Evolutionary conservation across 2,888 invertebrate species (phyloP).

Genomic region (Scelioninae gen. 1): DNA sequence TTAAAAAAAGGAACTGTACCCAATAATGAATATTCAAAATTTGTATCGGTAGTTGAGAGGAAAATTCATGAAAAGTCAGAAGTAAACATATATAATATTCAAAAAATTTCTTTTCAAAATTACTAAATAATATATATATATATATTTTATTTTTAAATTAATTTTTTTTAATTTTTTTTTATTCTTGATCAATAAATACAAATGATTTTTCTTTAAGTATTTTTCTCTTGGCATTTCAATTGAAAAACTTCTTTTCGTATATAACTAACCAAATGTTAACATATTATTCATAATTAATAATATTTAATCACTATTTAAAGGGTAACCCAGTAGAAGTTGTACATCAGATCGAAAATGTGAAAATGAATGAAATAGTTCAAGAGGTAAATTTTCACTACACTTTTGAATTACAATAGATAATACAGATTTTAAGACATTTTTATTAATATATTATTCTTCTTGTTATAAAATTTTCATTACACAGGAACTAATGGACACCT

Average conservation of each 20-base stretch:
- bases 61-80: too few relatives aligned
- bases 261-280: not conserved
- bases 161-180: too few relatives aligned
- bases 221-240: not conserved
- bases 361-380: not conserved
- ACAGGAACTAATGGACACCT: not conserved
- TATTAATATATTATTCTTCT: not conserved
- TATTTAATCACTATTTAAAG: not conserved
- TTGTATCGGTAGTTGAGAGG: too few relatives aligned
- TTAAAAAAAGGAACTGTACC: too few relatives aligned
- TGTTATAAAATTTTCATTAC: not conserved
- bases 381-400: not conserved
- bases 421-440: not conserved
- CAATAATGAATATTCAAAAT: too few relatives aligned
- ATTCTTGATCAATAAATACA: too few relatives aligned
- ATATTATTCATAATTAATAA: not conserved
- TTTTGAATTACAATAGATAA: not conserved
- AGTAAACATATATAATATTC: too few relatives aligned
- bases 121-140: too few relatives aligned
- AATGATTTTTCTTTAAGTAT: not conserved
- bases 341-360: not conserved
- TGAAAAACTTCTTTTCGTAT: not conserved
- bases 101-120: too few relatives aligned
- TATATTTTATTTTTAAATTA: too few relatives aligned
- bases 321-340: not conserved